phyloP scores from a whole-genome alignment of 2,797 vertebrate genomes.

The Mus spretus region DNA sequence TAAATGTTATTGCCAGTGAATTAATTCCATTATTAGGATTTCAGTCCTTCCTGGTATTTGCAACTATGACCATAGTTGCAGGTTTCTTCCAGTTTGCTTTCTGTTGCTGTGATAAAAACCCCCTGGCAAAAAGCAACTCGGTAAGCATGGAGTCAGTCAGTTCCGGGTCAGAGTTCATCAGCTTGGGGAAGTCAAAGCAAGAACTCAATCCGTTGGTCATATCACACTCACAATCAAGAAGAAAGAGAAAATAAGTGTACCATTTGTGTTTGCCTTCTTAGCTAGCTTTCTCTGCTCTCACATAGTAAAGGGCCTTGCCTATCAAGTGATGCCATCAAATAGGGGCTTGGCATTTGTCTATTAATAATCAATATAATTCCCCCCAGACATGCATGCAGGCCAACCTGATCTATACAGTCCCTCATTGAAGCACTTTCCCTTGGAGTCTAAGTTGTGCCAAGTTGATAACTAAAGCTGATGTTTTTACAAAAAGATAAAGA shows the following conservation, averaged over 20 bases:
- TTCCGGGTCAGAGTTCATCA: too few species aligned
- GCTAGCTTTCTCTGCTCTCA: background rate
- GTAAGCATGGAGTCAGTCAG: background rate
- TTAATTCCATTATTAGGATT: constrained; percentile 18
- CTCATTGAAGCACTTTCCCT: background rate
- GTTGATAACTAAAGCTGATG: background rate
- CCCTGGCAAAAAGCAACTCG: background rate
- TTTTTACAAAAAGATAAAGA: too few species aligned
- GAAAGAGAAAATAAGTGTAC: background rate
- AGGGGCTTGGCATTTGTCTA: background rate
- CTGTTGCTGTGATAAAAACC: background rate
- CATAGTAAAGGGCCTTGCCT: background rate
- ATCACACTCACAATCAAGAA: background rate
- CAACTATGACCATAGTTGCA: background rate
- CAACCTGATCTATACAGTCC: background rate
- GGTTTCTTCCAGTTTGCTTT: background rate
- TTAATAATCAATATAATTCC: background rate
- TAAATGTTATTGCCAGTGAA: background rate
- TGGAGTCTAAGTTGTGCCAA: background rate
- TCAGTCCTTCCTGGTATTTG: constrained; percentile 10
- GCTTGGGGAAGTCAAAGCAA: background rate
- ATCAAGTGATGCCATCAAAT: background rate
- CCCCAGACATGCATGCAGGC: background rate
- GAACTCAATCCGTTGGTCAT: background rate
- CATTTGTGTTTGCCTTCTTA: background rate